phyloP scores from a whole-genome alignment of 2,113 vertebrate genomes.

The Anhinga anhinga region DNA sequence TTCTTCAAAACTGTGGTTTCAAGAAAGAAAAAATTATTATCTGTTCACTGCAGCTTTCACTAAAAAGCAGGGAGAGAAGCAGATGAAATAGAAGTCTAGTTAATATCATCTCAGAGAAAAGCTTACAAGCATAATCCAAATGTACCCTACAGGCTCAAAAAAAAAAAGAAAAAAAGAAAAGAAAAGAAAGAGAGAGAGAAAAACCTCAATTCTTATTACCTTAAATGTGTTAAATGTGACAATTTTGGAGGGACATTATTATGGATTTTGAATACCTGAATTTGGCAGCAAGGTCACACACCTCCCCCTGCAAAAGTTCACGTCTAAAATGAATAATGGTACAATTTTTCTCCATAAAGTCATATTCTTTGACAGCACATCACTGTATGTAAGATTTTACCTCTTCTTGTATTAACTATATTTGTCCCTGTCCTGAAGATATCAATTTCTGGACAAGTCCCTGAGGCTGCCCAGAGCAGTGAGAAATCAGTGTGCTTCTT shows the following conservation, averaged over 20 bases:
- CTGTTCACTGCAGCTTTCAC: neutral
- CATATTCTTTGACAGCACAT: neutral
- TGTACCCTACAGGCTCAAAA: neutral
- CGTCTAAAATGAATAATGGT: neutral
- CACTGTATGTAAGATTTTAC: neutral
- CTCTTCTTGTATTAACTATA: neutral
- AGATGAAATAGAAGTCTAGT: neutral
- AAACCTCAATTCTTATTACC: neutral
- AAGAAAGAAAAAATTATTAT: neutral
- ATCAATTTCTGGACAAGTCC: neutral
- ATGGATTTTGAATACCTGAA: neutral
- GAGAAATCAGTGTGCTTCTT: neutral
- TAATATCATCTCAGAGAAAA: neutral
- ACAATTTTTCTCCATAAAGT: neutral
- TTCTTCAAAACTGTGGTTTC: neutral
- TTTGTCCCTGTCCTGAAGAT: neutral
- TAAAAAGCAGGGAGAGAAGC: neutral
- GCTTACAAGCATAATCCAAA: neutral
- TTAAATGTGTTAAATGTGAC: neutral
- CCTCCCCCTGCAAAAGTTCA: neutral
- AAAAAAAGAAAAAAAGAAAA: neutral
- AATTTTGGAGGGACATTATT: neutral
- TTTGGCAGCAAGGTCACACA: neutral
- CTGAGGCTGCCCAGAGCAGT: neutral
- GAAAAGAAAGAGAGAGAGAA: accelerated